phyloP scores from a whole-genome alignment of 2,888 invertebrate species.

The Linhomoeus sp. region DNA sequence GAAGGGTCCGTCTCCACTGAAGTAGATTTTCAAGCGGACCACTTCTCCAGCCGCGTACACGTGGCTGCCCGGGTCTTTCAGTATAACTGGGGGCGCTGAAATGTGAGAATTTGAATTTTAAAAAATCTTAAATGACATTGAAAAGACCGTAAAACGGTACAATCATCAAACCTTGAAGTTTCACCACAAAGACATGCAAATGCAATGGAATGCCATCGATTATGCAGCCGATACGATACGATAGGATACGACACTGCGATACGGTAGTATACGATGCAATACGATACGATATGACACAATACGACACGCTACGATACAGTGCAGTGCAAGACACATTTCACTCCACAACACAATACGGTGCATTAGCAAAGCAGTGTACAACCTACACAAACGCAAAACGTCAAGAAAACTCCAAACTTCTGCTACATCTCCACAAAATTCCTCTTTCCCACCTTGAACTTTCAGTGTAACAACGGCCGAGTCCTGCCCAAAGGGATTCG shows the following conservation, averaged over 20 bases:
- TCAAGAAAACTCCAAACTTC: no score
- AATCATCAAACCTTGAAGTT: neutral
- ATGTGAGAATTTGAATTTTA: conserved; percentile 2
- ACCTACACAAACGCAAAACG: no score
- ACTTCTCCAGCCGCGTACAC: conserved; percentile 82
- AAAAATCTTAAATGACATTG: neutral
- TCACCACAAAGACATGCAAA: neutral
- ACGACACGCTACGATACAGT: no score
- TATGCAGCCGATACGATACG: no score
- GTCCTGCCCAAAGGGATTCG: conserved; percentile 73
- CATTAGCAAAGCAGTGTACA: no score
- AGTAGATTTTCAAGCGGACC: conserved; percentile 88
- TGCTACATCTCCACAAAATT: no score
- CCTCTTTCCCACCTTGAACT: conserved; percentile 71
- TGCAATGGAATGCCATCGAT: neutral
- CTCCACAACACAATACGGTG: no score
- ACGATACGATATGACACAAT: no score
- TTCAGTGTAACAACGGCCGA: conserved; percentile 66
- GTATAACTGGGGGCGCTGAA: conserved; percentile 68
- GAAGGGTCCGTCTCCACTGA: conserved; percentile 86
- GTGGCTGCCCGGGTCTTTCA: conserved; percentile 66
- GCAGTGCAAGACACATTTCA: no score
- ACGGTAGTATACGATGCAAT: no score
- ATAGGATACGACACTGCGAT: no score
- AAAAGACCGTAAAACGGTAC: neutral